phyloP scores from a whole-genome alignment of 2,797 vertebrate species.

The Muscicapa comitata region DNA sequence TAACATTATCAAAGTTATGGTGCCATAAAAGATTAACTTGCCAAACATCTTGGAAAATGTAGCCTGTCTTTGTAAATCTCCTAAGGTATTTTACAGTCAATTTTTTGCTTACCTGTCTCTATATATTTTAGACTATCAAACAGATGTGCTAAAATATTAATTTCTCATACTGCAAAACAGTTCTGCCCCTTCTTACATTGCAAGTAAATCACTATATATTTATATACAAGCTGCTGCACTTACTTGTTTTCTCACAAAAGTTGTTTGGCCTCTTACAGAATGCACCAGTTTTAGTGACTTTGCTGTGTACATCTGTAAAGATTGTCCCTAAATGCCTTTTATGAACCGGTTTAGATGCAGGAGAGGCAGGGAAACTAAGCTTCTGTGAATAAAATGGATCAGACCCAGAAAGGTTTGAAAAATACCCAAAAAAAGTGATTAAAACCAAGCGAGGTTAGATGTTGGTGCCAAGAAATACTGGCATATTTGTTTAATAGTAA shows the following conservation, averaged over 20 bases:
- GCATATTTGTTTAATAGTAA: not conserved
- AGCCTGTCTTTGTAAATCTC: not conserved
- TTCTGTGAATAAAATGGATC: not conserved
- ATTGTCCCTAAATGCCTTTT: not conserved
- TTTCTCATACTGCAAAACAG: not conserved
- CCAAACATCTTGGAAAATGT: not conserved
- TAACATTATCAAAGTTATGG: not conserved
- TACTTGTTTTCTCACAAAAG: not conserved
- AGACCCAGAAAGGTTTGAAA: not conserved
- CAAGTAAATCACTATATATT: not conserved
- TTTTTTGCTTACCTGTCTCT: not conserved
- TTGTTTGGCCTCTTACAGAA: not conserved
- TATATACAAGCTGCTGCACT: not conserved
- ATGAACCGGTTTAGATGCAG: rapidly evolving
- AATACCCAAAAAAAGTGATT: not conserved
- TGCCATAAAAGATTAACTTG: not conserved
- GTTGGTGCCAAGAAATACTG: not conserved
- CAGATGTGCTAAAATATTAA: not conserved
- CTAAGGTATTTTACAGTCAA: not conserved
- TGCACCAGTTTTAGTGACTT: not conserved
- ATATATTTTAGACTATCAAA: not conserved
- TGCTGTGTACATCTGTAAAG: not conserved
- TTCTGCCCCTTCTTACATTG: not conserved
- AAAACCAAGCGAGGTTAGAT: not conserved
- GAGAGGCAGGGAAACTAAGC: not conserved